Evolutionary conservation across 2,888 invertebrate genomes (phyloP).

Genomic region (Encarsia formosa): DNA sequence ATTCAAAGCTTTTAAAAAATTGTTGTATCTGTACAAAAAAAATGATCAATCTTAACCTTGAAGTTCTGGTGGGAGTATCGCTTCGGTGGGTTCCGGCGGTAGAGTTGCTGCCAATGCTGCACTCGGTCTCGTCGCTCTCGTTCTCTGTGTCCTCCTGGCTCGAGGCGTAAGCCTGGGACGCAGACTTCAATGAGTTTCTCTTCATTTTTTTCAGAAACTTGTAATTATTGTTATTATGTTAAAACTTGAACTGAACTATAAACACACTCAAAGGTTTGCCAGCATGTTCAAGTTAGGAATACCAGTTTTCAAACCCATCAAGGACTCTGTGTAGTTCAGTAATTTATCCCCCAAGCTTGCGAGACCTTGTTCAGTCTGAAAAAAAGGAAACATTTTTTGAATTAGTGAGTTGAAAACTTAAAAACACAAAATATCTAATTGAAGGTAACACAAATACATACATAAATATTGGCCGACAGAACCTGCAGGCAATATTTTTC

Average conservation of each 20-base stretch:
- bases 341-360: conserved; percentile 37
- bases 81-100: conserved; percentile 49
- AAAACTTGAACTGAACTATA: too few species aligned
- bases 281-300: conserved; percentile 30
- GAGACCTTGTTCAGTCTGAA: too few species aligned
- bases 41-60: too few species aligned
- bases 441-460: conserved; percentile 28
- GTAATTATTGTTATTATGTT: neutral
- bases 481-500: conserved; percentile 42
- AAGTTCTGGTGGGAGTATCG: conserved; percentile 46
- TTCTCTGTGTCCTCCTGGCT: conserved; percentile 49
- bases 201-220: conserved; percentile 43
- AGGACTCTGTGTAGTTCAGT: conserved; percentile 37
- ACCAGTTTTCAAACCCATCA: conserved; percentile 40
- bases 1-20: too few species aligned
- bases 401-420: neutral
- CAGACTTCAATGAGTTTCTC: conserved; percentile 37
- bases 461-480: conserved; percentile 39
- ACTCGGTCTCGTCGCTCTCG: conserved; percentile 49
- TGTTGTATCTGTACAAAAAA: too few species aligned
- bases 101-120: conserved; percentile 49
- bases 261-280: conserved; percentile 6
- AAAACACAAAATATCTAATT: neutral
- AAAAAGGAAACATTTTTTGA: neutral
- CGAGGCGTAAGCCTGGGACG: conserved; percentile 43